A percentile compares a stretch with the other conserved stretches of the same genome.
Evolutionary conservation across 37 sponge, comb jelly and placozoan species (phyloP).

Genomic region (Axinella damicornis): DNA sequence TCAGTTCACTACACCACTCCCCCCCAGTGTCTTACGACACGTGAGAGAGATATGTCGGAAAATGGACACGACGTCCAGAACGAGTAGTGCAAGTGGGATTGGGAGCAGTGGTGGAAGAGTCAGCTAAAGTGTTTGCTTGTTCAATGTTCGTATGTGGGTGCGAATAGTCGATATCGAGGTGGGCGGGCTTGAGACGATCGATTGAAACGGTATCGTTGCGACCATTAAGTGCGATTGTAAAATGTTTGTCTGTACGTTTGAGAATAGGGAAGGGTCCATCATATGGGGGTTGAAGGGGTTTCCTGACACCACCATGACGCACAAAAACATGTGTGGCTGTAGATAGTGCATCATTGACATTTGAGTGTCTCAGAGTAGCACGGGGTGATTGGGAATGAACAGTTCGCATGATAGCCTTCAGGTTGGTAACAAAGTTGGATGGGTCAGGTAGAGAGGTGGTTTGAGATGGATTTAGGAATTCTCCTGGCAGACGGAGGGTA

Average conservation of each 20-base stretch:
- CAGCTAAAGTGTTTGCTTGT: neutral
- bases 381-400: constrained; percentile 33
- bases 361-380: neutral
- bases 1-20: constrained; percentile 18
- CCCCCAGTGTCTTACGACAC: constrained; percentile 14
- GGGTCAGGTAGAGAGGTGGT: constrained; percentile 48
- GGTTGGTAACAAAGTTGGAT: constrained; percentile 29
- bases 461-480: constrained; percentile 51
- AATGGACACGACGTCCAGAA: constrained; percentile 38
- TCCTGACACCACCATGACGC: constrained; percentile 63
- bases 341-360: constrained; percentile 26
- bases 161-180: neutral
- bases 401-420: too few relatives aligned
- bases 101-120: neutral
- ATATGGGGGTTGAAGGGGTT: constrained; percentile 68
- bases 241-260: constrained; percentile 60
- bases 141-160: neutral
- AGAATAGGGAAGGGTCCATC: constrained; percentile 71
- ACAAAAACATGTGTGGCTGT: constrained; percentile 74
- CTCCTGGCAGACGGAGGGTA: constrained; percentile 73
- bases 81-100: constrained; percentile 6
- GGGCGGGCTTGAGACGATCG: constrained; percentile 77
- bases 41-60: neutral
- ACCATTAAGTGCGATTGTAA: constrained; percentile 63
- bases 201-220: constrained; percentile 53